Conservation (phyloP, 2,113 vertebrate genomes). For the Ceyx cyanopectus region DNA sequence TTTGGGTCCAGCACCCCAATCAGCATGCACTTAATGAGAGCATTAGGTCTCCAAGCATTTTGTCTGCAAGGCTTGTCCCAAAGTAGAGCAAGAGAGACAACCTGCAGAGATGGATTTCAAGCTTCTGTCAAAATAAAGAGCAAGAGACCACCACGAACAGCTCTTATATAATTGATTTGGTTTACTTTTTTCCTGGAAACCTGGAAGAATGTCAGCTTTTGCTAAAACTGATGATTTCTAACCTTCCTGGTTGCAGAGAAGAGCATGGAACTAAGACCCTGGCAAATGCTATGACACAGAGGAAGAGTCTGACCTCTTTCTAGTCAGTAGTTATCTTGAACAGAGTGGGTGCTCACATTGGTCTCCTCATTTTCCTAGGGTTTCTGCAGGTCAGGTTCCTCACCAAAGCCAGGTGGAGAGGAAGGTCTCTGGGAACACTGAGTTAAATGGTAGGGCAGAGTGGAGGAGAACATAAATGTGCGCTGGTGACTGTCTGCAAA, state of each 20-base stretch:
- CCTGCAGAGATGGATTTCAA: background rate
- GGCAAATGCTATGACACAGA: background rate
- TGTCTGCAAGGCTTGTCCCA: background rate
- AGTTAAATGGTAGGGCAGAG: background rate
- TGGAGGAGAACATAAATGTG: background rate
- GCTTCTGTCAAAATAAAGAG: background rate
- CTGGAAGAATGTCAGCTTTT: background rate
- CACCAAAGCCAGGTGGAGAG: background rate
- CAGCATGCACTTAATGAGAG: background rate
- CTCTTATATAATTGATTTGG: background rate
- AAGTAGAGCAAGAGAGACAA: background rate
- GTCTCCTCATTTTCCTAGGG: background rate
- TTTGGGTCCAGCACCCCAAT: background rate
- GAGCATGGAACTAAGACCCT: background rate
- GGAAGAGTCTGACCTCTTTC: background rate
- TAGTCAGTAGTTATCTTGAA: background rate
- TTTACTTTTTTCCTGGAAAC: background rate
- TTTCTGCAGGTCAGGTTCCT: background rate
- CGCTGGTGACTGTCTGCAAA: background rate
- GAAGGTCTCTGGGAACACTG: background rate
- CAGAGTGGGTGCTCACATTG: background rate
- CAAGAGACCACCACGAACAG: background rate
- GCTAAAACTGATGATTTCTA: background rate
- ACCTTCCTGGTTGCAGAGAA: background rate
- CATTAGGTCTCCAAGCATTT: accelerated